Evolutionary conservation across 2,888 invertebrate species (phyloP), one percentile per base, ranked within the genome.

Genomic region (Erpobdella octoculata): DNA sequence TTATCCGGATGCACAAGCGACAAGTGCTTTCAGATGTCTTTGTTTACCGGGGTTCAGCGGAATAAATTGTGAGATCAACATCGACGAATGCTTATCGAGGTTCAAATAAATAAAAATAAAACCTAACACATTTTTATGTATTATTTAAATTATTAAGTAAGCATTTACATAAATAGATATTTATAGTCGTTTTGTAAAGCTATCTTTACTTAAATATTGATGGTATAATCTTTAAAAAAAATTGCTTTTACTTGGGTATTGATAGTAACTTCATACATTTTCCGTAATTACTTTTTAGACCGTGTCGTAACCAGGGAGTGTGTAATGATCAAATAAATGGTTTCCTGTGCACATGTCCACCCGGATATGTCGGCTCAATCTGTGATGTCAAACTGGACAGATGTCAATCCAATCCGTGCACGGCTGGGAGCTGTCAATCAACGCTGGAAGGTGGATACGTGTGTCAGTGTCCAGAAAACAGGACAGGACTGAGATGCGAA

Each of bases 351-450:
- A 73, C 78, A 58, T 80, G 80, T 70, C 35, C n/a, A 12, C 72
- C 71, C 28, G 75, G 74, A n/a, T 74, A 70, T 58, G 46, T 61
- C 12, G 74, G 75, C 4, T 35, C 31, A 15, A 25, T 48, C n/a
- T 80, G 80, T 74, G 75, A 77, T 35, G 72, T 67, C 18, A 76
- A 78, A 12, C 61, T 74, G 8, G 78, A 80, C 38, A 68, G 74
- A 48, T 75, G 75, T 61, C 41, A 59, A n/a, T 71, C 70, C 3
- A 33, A 48, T 9, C 78, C 78, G 0, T 81, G 75, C 64, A 18
- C 46, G 8, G 61, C 70, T 64, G 64, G 36, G 18, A 69, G 33
- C 33, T 69, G 69, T 36, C 33, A 31, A 36, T 53, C 18, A 15
- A 28, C 66, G n/a, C n/a, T 65, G 35, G 62, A 62, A 12, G 62